These are phyloP conservation scores for Tuta absoluta DNA, from an alignment of 2,888 invertebrate genomes.

Conservation along the genomic window DNA sequence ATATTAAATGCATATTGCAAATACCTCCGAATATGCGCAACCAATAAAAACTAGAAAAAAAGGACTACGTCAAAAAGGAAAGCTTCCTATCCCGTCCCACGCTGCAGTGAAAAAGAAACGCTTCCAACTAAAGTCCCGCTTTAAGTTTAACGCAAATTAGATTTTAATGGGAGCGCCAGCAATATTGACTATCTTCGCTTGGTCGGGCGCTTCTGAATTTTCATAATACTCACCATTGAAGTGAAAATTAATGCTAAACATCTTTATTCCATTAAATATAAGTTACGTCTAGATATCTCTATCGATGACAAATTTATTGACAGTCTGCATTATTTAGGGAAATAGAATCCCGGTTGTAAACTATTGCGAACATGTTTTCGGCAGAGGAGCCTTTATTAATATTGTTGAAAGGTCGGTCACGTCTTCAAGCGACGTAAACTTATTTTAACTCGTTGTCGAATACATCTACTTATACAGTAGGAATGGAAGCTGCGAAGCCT, in stretches of 20 bases:
- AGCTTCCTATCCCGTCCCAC: slow-evolving; percentile 13
- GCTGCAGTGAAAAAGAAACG: slow-evolving; percentile 49
- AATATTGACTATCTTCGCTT: slow-evolving; percentile 50
- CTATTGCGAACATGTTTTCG: slow-evolving; percentile 12
- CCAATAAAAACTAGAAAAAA: slow-evolving; percentile 20
- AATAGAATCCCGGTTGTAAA: slow-evolving; percentile 12
- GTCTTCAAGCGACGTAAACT: slow-evolving; percentile 55
- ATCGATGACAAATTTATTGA: slow-evolving; percentile 33
- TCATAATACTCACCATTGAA: slow-evolving; percentile 3
- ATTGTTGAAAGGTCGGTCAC: slow-evolving; percentile 38
- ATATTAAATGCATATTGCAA: slow-evolving; percentile 45
- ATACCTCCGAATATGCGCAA: slow-evolving; percentile 33
- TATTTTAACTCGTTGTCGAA: slow-evolving; percentile 62
- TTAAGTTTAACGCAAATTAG: slow-evolving; percentile 58
- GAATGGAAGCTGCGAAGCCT: slow-evolving; percentile 61
- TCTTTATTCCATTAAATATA: background rate
- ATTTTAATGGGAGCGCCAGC: slow-evolving; percentile 55
- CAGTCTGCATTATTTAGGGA: background rate
- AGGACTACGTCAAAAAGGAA: slow-evolving; percentile 24
- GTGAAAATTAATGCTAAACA: background rate
- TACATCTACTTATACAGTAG: slow-evolving; percentile 65
- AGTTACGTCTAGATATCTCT: background rate
- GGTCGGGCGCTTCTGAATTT: slow-evolving; percentile 41
- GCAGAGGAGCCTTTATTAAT: slow-evolving; percentile 12
- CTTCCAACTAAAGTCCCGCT: slow-evolving; percentile 47